Evolutionary conservation across 2,888 invertebrate genomes (phyloP), one percentile per base, ranked within the genome.

Genomic region (Acleris literana): DNA sequence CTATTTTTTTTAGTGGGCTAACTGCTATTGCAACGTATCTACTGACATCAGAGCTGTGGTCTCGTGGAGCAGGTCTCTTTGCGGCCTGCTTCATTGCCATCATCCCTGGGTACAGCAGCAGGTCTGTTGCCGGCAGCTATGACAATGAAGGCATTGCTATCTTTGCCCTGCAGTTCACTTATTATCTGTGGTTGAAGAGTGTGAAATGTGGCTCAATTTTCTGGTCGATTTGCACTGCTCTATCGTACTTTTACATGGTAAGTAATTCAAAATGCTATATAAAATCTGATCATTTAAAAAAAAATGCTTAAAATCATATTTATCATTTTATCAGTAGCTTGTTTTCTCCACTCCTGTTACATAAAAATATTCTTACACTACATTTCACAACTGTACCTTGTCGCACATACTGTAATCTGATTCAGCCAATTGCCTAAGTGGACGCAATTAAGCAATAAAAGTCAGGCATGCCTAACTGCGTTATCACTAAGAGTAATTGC

Each of bases 61-160:
- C 97, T 53, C 94, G 97, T 1, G 99, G 99, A 52, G 99, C 99
- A 20, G 99, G 99, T 6, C 92, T 99, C 20, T 99, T 99, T 93
- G 99, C 99, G 13, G 99, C 99, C 4, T 99, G 99, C 87, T 99
- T 99, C 85, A 99, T 99, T 76, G 99, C 99, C 53, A 99, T 99
- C 77, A 97, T 99, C 44, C 99, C 99, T 54, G 99, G 99, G 63
- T 99, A 99, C 90, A 99, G 99, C 75, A 99, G 99, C 81, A 95
- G 99, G 68, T 99, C 99, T 0, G 99, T 99, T 16, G 99, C 99
- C 43, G 99, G 99, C 29, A 99, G 99, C 79, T 99, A 99, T 85
- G 99, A 99, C 84, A 99, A 99, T 92, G 99, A 99, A 92, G 99
- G 99, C 71, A 99, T 99, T 83, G 99, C 99, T 61, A 99, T 99